Conservation (phyloP, 2,113 vertebrate species). For the Meles meles region DNA sequence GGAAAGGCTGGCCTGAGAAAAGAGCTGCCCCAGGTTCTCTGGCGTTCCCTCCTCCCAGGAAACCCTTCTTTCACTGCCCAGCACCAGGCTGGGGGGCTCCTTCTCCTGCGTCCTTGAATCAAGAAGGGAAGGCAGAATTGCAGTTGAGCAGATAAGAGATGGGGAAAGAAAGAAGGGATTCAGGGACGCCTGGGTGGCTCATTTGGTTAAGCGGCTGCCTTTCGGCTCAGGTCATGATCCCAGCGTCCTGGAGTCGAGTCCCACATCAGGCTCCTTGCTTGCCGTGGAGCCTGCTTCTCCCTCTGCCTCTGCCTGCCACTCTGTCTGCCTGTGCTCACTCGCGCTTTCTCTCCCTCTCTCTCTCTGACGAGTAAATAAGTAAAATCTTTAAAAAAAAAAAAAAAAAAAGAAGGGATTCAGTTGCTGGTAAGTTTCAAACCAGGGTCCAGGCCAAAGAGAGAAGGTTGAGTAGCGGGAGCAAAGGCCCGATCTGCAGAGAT, state of each 20-base stretch:
- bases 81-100: background rate
- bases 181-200: too few species aligned
- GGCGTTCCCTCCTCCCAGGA: background rate
- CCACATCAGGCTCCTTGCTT: too few species aligned
- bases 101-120: background rate
- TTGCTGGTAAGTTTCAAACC: background rate
- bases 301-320: too few species aligned
- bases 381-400: too few species aligned
- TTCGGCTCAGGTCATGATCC: too few species aligned
- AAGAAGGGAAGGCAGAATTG: background rate
- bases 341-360: too few species aligned
- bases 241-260: too few species aligned
- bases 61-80: background rate
- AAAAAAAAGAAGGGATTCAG: background rate
- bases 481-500: background rate
- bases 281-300: too few species aligned
- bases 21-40: background rate
- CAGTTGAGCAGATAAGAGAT: background rate
- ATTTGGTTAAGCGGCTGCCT: too few species aligned
- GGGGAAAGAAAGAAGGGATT: background rate
- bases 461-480: background rate
- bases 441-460: background rate
- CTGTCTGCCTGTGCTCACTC: too few species aligned
- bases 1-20: background rate
- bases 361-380: too few species aligned